A percentile compares a stretch with the other conserved stretches of the same genome.
phyloP scores from a whole-genome alignment of 2,888 invertebrate species.

The Priocnemis perturbator region DNA sequence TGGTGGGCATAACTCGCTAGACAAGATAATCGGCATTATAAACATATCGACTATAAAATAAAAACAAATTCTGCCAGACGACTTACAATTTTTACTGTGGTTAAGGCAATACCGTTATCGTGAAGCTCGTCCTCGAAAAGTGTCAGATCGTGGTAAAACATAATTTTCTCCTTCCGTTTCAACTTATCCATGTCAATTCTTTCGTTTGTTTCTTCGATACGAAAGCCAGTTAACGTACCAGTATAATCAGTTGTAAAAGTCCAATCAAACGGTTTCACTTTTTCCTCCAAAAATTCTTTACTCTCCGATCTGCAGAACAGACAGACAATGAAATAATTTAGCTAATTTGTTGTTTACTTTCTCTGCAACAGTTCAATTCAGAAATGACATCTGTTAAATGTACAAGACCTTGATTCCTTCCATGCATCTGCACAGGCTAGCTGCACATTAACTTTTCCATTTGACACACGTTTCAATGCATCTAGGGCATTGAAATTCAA shows the following conservation, averaged over 20 bases:
- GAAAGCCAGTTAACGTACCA: slow-evolving; percentile 84
- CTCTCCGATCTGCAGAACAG: slow-evolving; percentile 79
- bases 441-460: slow-evolving; percentile 84
- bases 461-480: slow-evolving; percentile 88
- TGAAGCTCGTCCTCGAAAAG: slow-evolving; percentile 99
- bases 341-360: slow-evolving; percentile 5
- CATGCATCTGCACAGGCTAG: slow-evolving; percentile 94
- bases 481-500: slow-evolving; percentile 94
- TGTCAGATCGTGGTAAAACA: slow-evolving; percentile 95
- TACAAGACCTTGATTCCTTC: slow-evolving; percentile 88
- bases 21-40: slow-evolving; percentile 59
- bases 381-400: background rate
- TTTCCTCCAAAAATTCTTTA: slow-evolving; percentile 80
- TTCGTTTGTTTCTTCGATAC: slow-evolving; percentile 81
- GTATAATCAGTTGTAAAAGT: slow-evolving; percentile 95
- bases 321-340: slow-evolving; percentile 31
- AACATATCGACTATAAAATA: slow-evolving; percentile 15
- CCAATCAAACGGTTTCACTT: slow-evolving; percentile 96
- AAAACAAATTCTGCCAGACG: background rate
- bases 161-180: slow-evolving; percentile 91
- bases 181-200: slow-evolving; percentile 91
- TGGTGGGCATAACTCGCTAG: slow-evolving; percentile 96
- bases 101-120: slow-evolving; percentile 95
- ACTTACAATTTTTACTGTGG: slow-evolving; percentile 95
- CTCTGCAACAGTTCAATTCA: slow-evolving; percentile 1